Percentiles rank a stretch among this genome's conserved stretches.
phyloP scores from a whole-genome alignment of 2,113 vertebrate genomes.

The Pseudorectes ferrugineus region DNA sequence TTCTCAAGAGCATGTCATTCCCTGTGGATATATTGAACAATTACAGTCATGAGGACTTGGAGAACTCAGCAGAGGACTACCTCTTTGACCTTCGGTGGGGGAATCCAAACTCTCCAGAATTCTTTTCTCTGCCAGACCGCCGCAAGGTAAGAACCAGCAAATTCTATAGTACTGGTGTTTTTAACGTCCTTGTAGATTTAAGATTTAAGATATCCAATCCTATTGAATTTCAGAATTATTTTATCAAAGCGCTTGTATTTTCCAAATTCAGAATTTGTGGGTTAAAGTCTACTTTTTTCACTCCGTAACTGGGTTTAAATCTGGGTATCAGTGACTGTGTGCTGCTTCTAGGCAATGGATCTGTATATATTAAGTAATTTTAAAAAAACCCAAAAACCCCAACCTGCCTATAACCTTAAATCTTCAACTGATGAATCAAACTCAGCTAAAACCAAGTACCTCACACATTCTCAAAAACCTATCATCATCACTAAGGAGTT shows the following conservation, averaged over 20 bases:
- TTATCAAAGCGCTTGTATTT: not conserved
- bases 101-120: conserved; percentile 68
- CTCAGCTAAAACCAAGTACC: not conserved
- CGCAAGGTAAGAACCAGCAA: conserved; percentile 19
- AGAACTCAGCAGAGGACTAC: conserved; percentile 73
- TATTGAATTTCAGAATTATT: not conserved
- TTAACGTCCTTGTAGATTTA: not conserved
- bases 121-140: conserved; percentile 57
- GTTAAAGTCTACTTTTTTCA: not conserved
- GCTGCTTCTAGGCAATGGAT: not conserved
- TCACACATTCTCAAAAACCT: not conserved
- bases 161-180: not conserved
- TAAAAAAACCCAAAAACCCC: accelerated
- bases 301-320: not conserved
- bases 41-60: conserved; percentile 75
- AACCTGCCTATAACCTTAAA: not conserved
- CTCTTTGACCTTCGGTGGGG: conserved; percentile 71
- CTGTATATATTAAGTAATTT: not conserved
- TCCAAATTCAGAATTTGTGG: not conserved
- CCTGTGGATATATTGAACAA: conserved; percentile 84
- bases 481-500: accelerated
- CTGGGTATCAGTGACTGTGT: not conserved
- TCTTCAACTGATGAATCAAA: not conserved
- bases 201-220: not conserved
- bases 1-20: conserved; percentile 80